phyloP scores from a whole-genome alignment of 2,797 vertebrate species.

The Rhynchotus rufescens region DNA sequence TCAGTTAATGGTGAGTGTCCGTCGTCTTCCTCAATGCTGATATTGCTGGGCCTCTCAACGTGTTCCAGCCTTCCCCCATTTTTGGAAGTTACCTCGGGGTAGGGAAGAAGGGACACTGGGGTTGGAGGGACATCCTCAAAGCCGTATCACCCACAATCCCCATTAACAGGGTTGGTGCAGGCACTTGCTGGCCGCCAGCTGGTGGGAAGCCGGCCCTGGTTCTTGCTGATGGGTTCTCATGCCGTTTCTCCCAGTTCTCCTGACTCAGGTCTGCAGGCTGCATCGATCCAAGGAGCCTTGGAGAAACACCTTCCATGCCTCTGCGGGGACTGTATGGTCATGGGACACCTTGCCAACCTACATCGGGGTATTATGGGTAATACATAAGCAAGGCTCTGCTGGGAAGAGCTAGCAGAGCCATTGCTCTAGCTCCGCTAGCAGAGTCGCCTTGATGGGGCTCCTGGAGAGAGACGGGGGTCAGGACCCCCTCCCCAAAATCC shows the following conservation, averaged over 20 bases:
- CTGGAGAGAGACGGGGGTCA: conserved; percentile 60
- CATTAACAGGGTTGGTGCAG: conserved; percentile 68
- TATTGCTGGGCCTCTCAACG: conserved; percentile 80
- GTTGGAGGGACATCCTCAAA: conserved; percentile 77
- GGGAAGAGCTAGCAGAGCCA: conserved; percentile 69
- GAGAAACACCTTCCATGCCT: conserved; percentile 76
- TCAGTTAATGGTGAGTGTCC: conserved; percentile 93
- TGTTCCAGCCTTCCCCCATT: conserved; percentile 75
- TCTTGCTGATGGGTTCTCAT: conserved; percentile 75
- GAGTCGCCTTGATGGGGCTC: conserved; percentile 69
- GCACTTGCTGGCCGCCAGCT: conserved; percentile 58
- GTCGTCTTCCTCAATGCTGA: conserved; percentile 82
- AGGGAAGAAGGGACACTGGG: conserved; percentile 78
- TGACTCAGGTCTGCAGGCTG: conserved; percentile 76
- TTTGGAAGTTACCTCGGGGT: conserved; percentile 77
- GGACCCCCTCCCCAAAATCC: conserved; percentile 56
- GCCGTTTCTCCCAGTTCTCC: conserved; percentile 75
- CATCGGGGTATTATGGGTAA: conserved; percentile 72
- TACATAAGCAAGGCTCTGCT: conserved; percentile 72
- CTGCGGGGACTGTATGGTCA: conserved; percentile 77
- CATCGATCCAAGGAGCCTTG: conserved; percentile 76
- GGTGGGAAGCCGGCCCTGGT: conserved; percentile 67
- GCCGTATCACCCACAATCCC: conserved; percentile 72
- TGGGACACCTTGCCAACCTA: conserved; percentile 74
- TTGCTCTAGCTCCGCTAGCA: conserved; percentile 73